A percentile compares a stretch with the other conserved stretches of the same genome.
These are phyloP conservation scores for Lasioglossum leucozonium DNA, from an alignment of 2,888 invertebrate genomes.

Conservation along the genomic window DNA sequence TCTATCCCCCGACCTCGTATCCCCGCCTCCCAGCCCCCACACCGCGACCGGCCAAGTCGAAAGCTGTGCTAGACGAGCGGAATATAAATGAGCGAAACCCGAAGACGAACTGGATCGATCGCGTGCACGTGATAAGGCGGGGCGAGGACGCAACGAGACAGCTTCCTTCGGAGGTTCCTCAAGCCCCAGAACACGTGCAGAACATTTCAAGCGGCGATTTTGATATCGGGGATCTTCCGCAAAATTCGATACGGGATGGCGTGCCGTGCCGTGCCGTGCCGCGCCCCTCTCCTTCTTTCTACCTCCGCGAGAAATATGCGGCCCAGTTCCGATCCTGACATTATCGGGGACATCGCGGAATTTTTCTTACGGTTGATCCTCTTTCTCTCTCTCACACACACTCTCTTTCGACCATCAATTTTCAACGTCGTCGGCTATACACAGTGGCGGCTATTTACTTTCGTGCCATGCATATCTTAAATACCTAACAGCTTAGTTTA, in stretches of 20 bases:
- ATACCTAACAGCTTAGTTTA: no score
- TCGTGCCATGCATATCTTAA: no score
- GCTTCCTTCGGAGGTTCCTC: slow-evolving; percentile 53
- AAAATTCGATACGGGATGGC: slow-evolving; percentile 57
- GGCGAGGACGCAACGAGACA: slow-evolving; percentile 64
- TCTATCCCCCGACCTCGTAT: background rate
- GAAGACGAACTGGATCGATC: slow-evolving; percentile 72
- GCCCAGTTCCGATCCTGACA: slow-evolving; percentile 21
- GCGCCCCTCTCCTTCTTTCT: background rate
- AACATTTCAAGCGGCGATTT: slow-evolving; percentile 58
- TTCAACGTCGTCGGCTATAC: slow-evolving; percentile 11
- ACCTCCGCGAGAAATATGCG: slow-evolving; percentile 8
- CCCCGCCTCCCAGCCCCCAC: background rate
- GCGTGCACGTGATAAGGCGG: slow-evolving; percentile 66
- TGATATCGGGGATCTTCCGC: slow-evolving; percentile 56
- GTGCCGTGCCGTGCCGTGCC: background rate
- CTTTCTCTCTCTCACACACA: no score
- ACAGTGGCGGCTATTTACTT: background rate
- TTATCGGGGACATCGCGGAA: slow-evolving; percentile 40
- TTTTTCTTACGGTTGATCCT: slow-evolving; percentile 18
- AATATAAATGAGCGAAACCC: slow-evolving; percentile 71
- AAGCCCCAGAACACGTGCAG: slow-evolving; percentile 54
- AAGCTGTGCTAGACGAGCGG: slow-evolving; percentile 70
- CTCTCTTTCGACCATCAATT: slow-evolving; percentile 22
- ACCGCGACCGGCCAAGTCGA: slow-evolving; percentile 55